Percentiles rank a stretch among this genome's conserved stretches.
These are phyloP conservation scores for Atrina japonica DNA, from an alignment of 2,888 invertebrate genomes.

Conservation along the genomic window DNA sequence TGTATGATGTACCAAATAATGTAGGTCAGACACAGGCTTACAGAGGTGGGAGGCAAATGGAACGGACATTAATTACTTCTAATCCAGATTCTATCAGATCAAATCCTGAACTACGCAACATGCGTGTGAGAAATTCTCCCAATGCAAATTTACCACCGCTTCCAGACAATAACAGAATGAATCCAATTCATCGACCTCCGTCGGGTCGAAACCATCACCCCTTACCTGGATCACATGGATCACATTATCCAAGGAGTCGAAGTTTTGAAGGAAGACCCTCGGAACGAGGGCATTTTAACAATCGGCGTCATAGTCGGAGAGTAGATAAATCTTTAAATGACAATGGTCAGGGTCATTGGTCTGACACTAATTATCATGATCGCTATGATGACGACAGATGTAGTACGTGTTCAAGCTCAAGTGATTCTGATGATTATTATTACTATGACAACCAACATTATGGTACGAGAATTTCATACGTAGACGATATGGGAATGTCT, in stretches of 20 bases:
- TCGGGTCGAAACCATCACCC: conserved; percentile 44
- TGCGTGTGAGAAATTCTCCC: conserved; percentile 40
- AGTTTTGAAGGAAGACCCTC: conserved; percentile 73
- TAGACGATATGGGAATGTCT: conserved; percentile 87
- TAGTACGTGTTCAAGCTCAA: conserved; percentile 88
- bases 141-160: conserved; percentile 55
- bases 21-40: conserved; percentile 12
- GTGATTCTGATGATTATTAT: conserved; percentile 91
- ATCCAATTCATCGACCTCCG: conserved; percentile 76
- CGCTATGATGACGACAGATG: conserved; percentile 86
- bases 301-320: conserved; percentile 37
- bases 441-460: conserved; percentile 87
- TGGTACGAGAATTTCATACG: conserved; percentile 94
- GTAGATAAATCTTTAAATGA: conserved; percentile 11
- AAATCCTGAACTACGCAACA: conserved; percentile 64
- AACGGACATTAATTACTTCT: conserved; percentile 12
- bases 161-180: conserved; percentile 73
- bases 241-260: conserved; percentile 69
- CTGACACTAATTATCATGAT: conserved; percentile 47
- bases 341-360: conserved; percentile 51
- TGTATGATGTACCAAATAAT: conserved; percentile 38
- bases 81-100: conserved; percentile 55
- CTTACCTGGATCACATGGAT: conserved; percentile 12
- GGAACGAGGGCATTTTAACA: conserved; percentile 39
- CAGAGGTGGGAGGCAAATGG: conserved; percentile 2